These are phyloP conservation scores for Rapana venosa DNA, from an alignment of 2,888 invertebrate genomes.

Conservation along the genomic window DNA sequence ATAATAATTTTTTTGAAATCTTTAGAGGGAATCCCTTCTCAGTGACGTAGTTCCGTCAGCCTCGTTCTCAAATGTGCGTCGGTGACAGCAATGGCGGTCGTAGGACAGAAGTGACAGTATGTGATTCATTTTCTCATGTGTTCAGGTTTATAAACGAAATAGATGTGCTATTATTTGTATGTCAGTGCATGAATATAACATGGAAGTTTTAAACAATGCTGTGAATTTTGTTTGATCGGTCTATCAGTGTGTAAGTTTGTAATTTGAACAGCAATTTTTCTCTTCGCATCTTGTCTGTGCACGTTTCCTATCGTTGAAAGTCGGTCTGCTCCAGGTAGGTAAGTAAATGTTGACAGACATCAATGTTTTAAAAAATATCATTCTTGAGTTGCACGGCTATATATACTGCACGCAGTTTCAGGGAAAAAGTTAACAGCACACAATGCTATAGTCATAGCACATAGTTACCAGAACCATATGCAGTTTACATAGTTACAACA, in stretches of 20 bases:
- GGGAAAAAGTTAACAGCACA: no score
- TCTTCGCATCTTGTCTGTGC: no score
- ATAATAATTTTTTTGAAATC: not conserved
- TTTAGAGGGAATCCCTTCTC: not conserved
- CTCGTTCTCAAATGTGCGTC: constrained; percentile 38
- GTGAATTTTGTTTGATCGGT: not conserved
- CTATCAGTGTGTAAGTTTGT: not conserved
- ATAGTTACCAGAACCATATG: no score
- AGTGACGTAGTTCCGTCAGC: constrained; percentile 24
- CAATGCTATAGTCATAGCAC: no score
- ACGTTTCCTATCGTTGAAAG: no score
- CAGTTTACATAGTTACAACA: no score
- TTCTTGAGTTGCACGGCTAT: no score
- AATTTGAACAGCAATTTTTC: not conserved
- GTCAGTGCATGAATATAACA: not conserved
- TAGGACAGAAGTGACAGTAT: not conserved
- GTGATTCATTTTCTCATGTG: not conserved
- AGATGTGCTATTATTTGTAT: not conserved
- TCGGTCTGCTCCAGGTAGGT: no score
- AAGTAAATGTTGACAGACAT: no score
- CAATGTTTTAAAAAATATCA: not conserved
- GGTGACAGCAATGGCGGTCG: constrained; percentile 43
- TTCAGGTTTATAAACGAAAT: not conserved
- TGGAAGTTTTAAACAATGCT: not conserved
- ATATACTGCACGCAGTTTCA: no score